Evolutionary conservation across 2,113 vertebrate genomes (phyloP).

Genomic region (Vulpes lagopus): DNA sequence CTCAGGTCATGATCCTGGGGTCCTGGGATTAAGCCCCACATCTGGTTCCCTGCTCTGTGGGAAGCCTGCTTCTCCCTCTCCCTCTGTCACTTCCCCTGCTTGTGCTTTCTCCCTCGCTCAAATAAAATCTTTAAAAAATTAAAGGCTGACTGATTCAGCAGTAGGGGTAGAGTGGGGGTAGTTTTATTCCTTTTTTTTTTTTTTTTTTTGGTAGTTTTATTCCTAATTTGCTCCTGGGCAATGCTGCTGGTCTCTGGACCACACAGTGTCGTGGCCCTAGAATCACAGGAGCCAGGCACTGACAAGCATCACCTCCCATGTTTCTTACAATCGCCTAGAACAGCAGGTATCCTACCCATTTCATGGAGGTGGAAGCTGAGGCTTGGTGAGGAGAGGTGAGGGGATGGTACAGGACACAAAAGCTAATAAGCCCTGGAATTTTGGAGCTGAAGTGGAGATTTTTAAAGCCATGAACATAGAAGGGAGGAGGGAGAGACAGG

Average conservation of each 20-base stretch:
- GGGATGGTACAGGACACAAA: neutral
- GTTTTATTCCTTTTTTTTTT: neutral
- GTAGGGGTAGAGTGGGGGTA: neutral
- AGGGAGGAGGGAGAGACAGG: neutral
- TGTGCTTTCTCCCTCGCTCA: too few species aligned
- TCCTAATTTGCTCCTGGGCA: neutral
- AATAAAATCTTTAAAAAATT: too few species aligned
- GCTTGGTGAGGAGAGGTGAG: neutral
- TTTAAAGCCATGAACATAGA: neutral
- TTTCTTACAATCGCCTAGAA: neutral
- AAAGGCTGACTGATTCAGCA: neutral
- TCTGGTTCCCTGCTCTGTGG: too few species aligned
- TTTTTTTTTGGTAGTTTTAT: fast-evolving
- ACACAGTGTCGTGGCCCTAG: neutral
- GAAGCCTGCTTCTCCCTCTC: too few species aligned
- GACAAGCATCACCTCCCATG: neutral
- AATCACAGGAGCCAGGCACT: neutral
- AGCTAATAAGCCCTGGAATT: neutral
- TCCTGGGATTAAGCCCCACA: too few species aligned
- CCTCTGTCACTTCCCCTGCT: too few species aligned
- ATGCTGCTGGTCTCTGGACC: neutral
- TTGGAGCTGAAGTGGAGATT: too few species aligned
- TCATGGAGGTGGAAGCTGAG: neutral
- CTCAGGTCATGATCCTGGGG: too few species aligned
- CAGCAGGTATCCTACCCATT: neutral